phyloP scores from a whole-genome alignment of 2,113 vertebrate genomes.

The Lepidothrix coronata region DNA sequence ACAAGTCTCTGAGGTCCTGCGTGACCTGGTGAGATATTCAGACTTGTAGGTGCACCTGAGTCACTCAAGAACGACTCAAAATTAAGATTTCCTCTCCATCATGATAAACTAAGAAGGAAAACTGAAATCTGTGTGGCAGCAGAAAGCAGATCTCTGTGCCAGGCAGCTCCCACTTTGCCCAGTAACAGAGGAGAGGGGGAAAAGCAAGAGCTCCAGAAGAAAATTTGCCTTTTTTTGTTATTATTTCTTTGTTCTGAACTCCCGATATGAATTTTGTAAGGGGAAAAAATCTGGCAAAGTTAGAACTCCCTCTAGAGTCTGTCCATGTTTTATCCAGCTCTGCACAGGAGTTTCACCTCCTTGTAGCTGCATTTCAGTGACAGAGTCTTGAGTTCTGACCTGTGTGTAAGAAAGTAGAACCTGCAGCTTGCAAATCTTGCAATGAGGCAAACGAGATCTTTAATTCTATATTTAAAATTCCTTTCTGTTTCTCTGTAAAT shows the following conservation, averaged over 20 bases:
- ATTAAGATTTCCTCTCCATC: background rate
- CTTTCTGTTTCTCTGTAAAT: background rate
- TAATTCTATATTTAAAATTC: background rate
- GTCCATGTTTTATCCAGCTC: background rate
- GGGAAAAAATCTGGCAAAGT: background rate
- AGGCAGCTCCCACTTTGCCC: background rate
- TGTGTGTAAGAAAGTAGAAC: too few species aligned
- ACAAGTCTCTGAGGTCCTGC: rapidly evolving
- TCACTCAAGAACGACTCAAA: background rate
- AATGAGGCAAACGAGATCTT: background rate
- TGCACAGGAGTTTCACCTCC: background rate
- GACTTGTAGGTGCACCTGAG: background rate
- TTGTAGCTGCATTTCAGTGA: background rate
- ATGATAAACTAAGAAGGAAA: rapidly evolving
- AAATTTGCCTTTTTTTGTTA: background rate
- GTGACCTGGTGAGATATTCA: background rate
- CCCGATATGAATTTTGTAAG: background rate
- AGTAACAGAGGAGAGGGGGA: too few species aligned
- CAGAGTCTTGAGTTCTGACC: rapidly evolving
- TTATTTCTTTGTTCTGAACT: background rate
- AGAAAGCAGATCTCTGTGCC: background rate
- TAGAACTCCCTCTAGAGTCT: conserved; percentile 60
- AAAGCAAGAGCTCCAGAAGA: background rate
- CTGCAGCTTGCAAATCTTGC: background rate
- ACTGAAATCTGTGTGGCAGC: rapidly evolving